Evolutionary conservation across 1,140 invertebrate species (phyloP).

Genomic region (Agraylea sexmaculata): DNA sequence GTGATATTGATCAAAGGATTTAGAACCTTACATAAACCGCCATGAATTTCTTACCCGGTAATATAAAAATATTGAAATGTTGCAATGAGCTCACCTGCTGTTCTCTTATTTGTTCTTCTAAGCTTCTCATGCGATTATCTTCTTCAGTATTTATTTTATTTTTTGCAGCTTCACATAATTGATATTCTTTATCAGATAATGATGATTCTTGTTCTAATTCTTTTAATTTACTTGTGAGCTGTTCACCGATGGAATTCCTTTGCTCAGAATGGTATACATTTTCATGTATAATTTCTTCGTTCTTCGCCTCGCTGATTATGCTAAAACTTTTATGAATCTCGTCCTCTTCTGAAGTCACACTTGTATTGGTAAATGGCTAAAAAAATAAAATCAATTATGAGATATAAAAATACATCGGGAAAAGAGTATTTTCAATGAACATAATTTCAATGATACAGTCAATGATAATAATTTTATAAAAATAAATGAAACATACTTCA

Average conservation of each 20-base stretch:
- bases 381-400: conserved; percentile 6
- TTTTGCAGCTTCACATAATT: too few relatives aligned
- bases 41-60: too few relatives aligned
- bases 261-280: conserved; percentile 23
- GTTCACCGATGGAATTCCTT: conserved; percentile 24
- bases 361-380: conserved; percentile 42
- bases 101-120: conserved; percentile 44
- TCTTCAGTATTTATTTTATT: conserved; percentile 27
- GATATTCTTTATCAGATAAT: conserved; percentile 9
- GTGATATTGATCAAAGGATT: too few relatives aligned
- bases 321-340: conserved; percentile 55
- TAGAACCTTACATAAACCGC: too few relatives aligned
- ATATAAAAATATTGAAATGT: conserved; percentile 9
- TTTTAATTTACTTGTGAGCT: conserved; percentile 20
- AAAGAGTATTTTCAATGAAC: too few relatives aligned
- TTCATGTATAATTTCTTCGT: conserved; percentile 12
- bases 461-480: background rate
- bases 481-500: conserved; percentile 37
- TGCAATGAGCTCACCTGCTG: conserved; percentile 35
- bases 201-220: conserved; percentile 30
- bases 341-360: conserved; percentile 57
- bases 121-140: conserved; percentile 37
- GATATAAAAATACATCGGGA: too few relatives aligned
- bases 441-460: too few relatives aligned
- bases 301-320: conserved; percentile 6